A percentile compares a stretch with the other conserved stretches of the same genome.
phyloP scores from a whole-genome alignment of 1,140 invertebrate species.

The Drosophila ogumai region DNA sequence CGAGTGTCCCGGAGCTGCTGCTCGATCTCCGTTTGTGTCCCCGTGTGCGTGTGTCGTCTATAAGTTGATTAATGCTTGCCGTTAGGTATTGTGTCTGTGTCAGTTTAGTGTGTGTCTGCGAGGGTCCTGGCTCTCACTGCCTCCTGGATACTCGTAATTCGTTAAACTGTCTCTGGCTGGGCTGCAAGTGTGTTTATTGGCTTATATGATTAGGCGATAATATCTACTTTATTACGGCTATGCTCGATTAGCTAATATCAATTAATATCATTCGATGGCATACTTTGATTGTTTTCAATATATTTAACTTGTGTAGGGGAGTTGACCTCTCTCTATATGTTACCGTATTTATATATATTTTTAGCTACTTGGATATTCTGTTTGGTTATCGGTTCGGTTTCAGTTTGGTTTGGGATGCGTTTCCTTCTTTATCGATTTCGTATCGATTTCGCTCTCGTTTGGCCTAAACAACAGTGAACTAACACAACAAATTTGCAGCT shows the following conservation, averaged over 20 bases:
- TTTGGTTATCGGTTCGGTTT: slow-evolving; percentile 39
- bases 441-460: slow-evolving; percentile 41
- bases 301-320: slow-evolving; percentile 47
- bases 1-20: neutral
- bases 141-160: slow-evolving; percentile 24
- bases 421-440: slow-evolving; percentile 15
- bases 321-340: slow-evolving; percentile 34
- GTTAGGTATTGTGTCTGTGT: slow-evolving; percentile 28
- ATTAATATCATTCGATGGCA: slow-evolving; percentile 82
- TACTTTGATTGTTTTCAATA: slow-evolving; percentile 80
- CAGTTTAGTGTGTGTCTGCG: slow-evolving; percentile 4
- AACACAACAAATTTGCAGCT: slow-evolving; percentile 85
- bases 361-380: slow-evolving; percentile 45
- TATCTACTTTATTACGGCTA: slow-evolving; percentile 67
- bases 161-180: slow-evolving; percentile 30
- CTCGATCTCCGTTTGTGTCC: slow-evolving; percentile 10
- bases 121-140: slow-evolving; percentile 16
- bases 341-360: slow-evolving; percentile 37
- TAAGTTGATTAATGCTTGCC: slow-evolving; percentile 59
- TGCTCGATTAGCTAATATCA: slow-evolving; percentile 76
- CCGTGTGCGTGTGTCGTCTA: slow-evolving; percentile 33
- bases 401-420: slow-evolving; percentile 23
- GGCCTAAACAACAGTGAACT: slow-evolving; percentile 69
- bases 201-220: slow-evolving; percentile 60
- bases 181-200: slow-evolving; percentile 48